These are phyloP conservation scores for Magallana ariakensis DNA, from an alignment of 1,140 invertebrate species.

Conservation along the genomic window DNA sequence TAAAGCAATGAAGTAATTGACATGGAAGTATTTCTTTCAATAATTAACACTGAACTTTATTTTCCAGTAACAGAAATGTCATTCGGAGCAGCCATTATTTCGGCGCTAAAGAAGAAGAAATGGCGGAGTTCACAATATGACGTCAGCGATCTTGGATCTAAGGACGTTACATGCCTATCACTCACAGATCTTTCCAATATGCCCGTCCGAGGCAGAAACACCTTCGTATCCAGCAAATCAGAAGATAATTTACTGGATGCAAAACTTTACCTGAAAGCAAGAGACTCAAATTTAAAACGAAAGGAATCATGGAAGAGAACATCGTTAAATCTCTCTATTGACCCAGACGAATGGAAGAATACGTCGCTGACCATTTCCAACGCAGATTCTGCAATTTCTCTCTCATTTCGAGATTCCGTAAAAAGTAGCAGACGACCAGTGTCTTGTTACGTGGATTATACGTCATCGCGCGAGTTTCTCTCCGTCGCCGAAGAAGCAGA, in stretches of 20 bases:
- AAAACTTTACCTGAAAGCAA: constrained; percentile 9
- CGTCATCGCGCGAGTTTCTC: constrained; percentile 21
- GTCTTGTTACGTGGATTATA: constrained; percentile 13
- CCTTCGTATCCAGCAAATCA: constrained; percentile 26
- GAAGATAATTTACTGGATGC: constrained; percentile 29
- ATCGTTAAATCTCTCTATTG: constrained; percentile 13
- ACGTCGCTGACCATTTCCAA: not conserved
- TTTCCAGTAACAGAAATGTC: not conserved
- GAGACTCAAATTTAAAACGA: not conserved
- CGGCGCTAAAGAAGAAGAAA: constrained; percentile 10
- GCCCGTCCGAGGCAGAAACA: constrained; percentile 1
- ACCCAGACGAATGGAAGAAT: not conserved
- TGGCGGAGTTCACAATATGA: constrained; percentile 27
- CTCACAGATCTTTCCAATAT: not conserved
- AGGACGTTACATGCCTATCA: constrained; percentile 17
- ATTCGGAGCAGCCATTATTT: constrained; percentile 8
- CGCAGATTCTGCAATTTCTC: not conserved
- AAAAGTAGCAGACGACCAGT: constrained; percentile 30
- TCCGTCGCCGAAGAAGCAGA: not conserved
- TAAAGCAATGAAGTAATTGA: too few species aligned
- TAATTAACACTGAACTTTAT: too few species aligned
- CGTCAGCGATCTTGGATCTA: not conserved
- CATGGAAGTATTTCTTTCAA: too few species aligned
- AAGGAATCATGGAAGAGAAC: constrained; percentile 7
- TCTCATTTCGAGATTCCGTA: constrained; percentile 16